Conservation (phyloP, 2,113 vertebrate genomes). For the Erythrolamprus reginae region DNA sequence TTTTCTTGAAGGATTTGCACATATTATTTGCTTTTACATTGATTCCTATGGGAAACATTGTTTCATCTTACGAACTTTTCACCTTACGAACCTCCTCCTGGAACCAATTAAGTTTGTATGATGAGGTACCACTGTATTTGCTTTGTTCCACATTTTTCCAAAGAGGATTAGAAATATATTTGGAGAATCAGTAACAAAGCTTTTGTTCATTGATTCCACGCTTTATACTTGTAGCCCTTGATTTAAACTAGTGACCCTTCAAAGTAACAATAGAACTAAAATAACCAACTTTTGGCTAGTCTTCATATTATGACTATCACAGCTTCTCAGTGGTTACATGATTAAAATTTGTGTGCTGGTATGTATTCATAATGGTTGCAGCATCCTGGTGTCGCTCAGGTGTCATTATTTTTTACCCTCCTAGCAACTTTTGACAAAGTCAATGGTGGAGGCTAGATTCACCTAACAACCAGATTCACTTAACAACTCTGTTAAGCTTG, state of each 20-base stretch:
- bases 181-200: background rate
- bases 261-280: background rate
- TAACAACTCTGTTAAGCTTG: background rate
- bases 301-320: background rate
- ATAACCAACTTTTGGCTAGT: background rate
- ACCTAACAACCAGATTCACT: background rate
- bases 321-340: background rate
- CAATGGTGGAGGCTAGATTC: background rate
- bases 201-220: background rate
- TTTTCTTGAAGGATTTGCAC: no score
- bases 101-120: no score
- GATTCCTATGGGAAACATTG: no score
- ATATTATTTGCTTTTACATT: no score
- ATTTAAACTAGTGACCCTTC: background rate
- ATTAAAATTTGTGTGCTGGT: background rate
- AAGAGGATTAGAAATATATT: background rate
- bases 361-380: background rate
- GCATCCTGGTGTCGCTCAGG: background rate
- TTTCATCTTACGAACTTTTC: no score
- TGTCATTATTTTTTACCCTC: background rate
- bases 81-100: no score
- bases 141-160: background rate
- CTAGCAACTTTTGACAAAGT: background rate
- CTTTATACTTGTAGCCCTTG: background rate
- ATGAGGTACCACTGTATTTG: no score